Percentiles rank a stretch among this genome's conserved stretches.
Conservation (phyloP, 2,797 vertebrate species). For the Zalophus californianus region DNA sequence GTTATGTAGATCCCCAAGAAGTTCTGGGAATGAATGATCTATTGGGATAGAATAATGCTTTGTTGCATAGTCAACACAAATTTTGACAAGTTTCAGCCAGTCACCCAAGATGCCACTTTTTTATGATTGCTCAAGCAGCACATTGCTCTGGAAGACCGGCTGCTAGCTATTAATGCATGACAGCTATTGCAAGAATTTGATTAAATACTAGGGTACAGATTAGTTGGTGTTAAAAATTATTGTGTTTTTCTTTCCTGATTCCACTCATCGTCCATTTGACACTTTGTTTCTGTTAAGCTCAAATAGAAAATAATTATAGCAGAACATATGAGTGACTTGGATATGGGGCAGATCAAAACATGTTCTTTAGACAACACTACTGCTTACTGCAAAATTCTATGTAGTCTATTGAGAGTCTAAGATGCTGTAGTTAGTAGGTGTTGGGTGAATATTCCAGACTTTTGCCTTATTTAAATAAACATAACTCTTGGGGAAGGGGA, state of each 20-base stretch:
- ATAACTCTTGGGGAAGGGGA: neutral
- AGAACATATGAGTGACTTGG: neutral
- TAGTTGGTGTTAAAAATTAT: conserved; percentile 74
- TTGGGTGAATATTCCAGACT: neutral
- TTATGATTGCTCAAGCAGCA: conserved; percentile 24
- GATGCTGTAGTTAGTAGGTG: neutral
- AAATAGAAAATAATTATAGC: conserved; percentile 57
- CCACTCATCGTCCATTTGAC: conserved; percentile 49
- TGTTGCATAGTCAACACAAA: neutral
- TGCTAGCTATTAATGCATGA: neutral
- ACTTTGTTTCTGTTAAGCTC: conserved; percentile 60
- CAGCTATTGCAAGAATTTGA: conserved; percentile 64
- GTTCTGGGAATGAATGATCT: neutral
- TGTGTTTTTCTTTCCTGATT: conserved; percentile 66
- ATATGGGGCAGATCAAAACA: neutral
- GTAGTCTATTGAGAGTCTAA: neutral
- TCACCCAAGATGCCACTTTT: conserved; percentile 22
- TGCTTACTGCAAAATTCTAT: neutral
- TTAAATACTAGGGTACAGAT: conserved; percentile 21
- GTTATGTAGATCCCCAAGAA: neutral
- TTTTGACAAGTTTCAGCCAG: neutral
- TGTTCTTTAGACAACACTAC: neutral
- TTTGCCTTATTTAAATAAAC: neutral
- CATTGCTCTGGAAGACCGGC: conserved; percentile 51
- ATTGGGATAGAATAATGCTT: neutral